These are phyloP conservation scores for Apis dorsata DNA, from an alignment of 1,140 invertebrate species.

Conservation along the genomic window DNA sequence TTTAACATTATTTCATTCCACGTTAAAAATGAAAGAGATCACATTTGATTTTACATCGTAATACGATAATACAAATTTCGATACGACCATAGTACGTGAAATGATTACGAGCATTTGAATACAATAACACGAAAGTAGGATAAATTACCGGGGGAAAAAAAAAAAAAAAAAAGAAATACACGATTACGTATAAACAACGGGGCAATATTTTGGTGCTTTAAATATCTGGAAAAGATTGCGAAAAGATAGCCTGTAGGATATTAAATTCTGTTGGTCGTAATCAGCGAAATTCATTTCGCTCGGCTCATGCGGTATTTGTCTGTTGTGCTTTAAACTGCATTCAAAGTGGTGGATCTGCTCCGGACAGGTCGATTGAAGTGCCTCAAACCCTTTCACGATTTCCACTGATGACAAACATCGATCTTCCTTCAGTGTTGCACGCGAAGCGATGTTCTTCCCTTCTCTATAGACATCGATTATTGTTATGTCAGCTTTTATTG, in stretches of 20 bases:
- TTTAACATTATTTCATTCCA: too few relatives aligned
- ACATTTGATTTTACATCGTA: background rate
- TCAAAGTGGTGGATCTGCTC: constrained; percentile 29
- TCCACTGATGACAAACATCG: constrained; percentile 32
- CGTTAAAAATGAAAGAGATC: too few relatives aligned
- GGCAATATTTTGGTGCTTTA: background rate
- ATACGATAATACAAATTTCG: background rate
- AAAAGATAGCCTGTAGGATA: background rate
- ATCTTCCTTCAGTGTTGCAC: constrained; percentile 22
- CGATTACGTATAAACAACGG: background rate
- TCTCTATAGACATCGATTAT: constrained; percentile 14
- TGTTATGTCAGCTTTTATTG: constrained; percentile 6
- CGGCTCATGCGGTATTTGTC: constrained; percentile 20
- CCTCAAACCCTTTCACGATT: constrained; percentile 31
- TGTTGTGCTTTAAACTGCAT: constrained; percentile 29
- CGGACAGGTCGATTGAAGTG: constrained; percentile 26
- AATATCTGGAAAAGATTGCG: constrained; percentile 19
- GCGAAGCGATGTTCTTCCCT: constrained; percentile 6
- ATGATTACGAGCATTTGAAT: background rate
- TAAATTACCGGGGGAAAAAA: background rate
- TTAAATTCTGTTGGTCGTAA: constrained; percentile 22
- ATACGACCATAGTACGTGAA: background rate
- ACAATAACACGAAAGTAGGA: background rate
- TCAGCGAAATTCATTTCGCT: constrained; percentile 39
- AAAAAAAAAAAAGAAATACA: background rate